A percentile compares a stretch with the other conserved stretches of the same genome.
Evolutionary conservation across 1,140 invertebrate species (phyloP).

Genomic region (Hylyphantes graminicola): DNA sequence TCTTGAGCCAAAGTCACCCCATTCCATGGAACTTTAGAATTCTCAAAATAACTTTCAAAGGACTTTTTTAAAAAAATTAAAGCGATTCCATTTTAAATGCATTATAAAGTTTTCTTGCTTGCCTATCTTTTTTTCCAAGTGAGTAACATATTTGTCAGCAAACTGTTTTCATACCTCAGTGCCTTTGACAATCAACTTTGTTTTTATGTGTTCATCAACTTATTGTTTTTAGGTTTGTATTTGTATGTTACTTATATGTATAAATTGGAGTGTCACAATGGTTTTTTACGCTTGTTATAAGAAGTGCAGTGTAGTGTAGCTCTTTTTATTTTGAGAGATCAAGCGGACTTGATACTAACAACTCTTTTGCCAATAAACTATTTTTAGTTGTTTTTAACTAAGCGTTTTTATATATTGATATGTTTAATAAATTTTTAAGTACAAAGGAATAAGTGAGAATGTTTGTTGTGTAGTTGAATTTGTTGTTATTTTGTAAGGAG

Average conservation of each 20-base stretch:
- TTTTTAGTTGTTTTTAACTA: constrained; percentile 24
- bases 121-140: too few species aligned
- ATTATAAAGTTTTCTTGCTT: too few species aligned
- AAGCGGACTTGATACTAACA: constrained; percentile 4
- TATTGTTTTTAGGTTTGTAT: constrained; percentile 9
- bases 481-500: not conserved
- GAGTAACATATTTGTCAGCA: too few species aligned
- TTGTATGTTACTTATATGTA: constrained; percentile 38
- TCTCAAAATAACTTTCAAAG: too few species aligned
- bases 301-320: constrained; percentile 36
- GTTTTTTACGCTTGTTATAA: constrained; percentile 48
- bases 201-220: constrained; percentile 5
- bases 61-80: too few species aligned
- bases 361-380: constrained; percentile 47
- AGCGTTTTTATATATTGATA: not conserved
- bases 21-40: too few species aligned
- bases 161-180: too few species aligned
- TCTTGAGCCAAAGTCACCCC: too few species aligned
- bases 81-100: too few species aligned
- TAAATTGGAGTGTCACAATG: constrained; percentile 7
- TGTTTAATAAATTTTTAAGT: not conserved
- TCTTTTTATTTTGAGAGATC: constrained; percentile 17
- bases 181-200: not conserved
- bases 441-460: not conserved
- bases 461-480: not conserved